A percentile compares a stretch with the other conserved stretches of the same genome.
These are phyloP conservation scores for Macrobrachium rosenbergii DNA, from an alignment of 1,140 invertebrate genomes.

Conservation along the genomic window DNA sequence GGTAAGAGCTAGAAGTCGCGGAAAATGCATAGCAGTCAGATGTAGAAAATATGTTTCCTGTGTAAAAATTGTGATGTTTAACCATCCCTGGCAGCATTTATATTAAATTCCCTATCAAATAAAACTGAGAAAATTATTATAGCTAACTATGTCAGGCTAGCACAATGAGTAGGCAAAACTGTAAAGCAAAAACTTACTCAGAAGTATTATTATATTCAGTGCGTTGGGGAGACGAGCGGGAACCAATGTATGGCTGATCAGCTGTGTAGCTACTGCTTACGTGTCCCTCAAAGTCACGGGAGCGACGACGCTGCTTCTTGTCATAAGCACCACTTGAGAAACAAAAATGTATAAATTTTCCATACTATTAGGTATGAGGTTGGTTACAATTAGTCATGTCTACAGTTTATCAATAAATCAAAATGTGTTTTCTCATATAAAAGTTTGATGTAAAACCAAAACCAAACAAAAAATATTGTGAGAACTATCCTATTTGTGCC, in stretches of 20 bases:
- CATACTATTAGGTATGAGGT: background rate
- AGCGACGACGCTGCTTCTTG: constrained; percentile 68
- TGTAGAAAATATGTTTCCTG: constrained; percentile 29
- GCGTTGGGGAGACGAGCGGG: constrained; percentile 48
- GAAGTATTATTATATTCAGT: constrained; percentile 54
- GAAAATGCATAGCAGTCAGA: constrained; percentile 44
- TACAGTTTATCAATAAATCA: too few species aligned
- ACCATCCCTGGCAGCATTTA: constrained; percentile 10
- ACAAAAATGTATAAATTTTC: background rate
- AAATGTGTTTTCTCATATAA: too few species aligned
- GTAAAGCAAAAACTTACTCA: constrained; percentile 52
- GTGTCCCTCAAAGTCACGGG: constrained; percentile 63
- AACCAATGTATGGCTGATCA: constrained; percentile 54
- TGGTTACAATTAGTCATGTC: too few species aligned
- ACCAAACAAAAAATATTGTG: too few species aligned
- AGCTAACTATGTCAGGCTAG: constrained; percentile 22
- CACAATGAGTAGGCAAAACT: constrained; percentile 7
- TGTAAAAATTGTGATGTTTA: constrained; percentile 23
- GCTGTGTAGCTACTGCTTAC: constrained; percentile 54
- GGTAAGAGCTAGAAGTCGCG: constrained; percentile 39
- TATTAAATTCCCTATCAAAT: background rate
- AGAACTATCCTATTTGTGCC: too few species aligned
- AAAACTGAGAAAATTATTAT: constrained; percentile 14
- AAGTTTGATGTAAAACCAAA: too few species aligned
- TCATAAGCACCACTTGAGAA: constrained; percentile 78